phyloP scores from a whole-genome alignment of 2,888 invertebrate species.

The Platycheirus rosarum region DNA sequence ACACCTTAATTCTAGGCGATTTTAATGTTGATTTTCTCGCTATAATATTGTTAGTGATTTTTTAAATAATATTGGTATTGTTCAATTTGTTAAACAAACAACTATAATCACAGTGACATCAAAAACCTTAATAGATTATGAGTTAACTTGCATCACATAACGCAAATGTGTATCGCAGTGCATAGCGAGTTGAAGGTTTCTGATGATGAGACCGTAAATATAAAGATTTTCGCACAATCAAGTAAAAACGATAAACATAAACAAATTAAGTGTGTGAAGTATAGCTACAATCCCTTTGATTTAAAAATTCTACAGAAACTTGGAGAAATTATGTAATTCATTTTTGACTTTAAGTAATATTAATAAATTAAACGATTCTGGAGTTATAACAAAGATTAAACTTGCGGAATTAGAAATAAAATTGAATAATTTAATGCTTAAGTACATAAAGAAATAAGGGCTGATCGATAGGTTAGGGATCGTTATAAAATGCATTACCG shows the following conservation, averaged over 20 bases:
- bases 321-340: conserved; percentile 1
- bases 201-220: neutral
- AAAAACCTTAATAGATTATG: conserved; percentile 1
- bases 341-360: no score
- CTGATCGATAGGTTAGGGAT: no score
- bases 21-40: neutral
- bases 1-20: neutral
- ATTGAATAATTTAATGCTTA: no score
- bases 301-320: neutral
- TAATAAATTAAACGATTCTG: no score
- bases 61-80: neutral
- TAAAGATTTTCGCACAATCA: neutral
- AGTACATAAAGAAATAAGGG: no score
- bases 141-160: neutral
- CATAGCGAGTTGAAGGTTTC: neutral
- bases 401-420: no score
- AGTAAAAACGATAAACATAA: neutral
- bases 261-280: neutral
- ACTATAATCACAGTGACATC: neutral
- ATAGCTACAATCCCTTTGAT: neutral
- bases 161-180: neutral
- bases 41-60: neutral
- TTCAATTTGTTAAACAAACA: neutral
- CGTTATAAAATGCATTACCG: no score
- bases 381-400: no score